Percentiles rank a stretch among this genome's conserved stretches.
These are phyloP conservation scores for Lepeophtheirus nordmannii DNA, from an alignment of 2,888 invertebrate genomes.

Conservation along the genomic window DNA sequence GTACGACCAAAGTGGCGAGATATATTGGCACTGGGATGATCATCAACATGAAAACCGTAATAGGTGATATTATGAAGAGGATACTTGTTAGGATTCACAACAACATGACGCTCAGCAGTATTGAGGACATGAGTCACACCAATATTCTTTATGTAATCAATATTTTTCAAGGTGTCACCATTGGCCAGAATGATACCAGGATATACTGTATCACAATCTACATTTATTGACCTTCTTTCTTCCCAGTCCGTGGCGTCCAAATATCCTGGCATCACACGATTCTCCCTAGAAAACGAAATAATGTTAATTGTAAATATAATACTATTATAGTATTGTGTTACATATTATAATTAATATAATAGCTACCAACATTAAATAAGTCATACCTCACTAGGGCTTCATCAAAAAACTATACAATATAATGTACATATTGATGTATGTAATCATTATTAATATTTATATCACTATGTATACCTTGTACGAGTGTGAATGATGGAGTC, in stretches of 20 bases:
- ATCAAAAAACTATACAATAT: no score
- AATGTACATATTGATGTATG: no score
- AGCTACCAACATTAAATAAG: no score
- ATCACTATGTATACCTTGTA: conserved; percentile 8
- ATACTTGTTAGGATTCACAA: conserved; percentile 22
- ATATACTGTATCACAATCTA: conserved; percentile 22
- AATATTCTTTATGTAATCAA: conserved; percentile 18
- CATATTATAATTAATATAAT: no score
- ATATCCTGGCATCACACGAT: conserved; percentile 23
- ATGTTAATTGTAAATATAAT: no score
- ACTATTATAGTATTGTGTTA: no score
- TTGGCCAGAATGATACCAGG: conserved; percentile 20
- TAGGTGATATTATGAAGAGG: conserved; percentile 13
- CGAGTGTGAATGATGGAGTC: conserved; percentile 23
- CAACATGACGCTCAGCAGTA: conserved; percentile 22
- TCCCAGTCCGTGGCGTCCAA: conserved; percentile 9
- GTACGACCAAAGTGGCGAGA: conserved; percentile 19
- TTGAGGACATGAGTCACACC: conserved; percentile 24
- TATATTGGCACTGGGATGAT: conserved; percentile 19
- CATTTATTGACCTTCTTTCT: conserved; percentile 5
- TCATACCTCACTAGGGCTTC: no score
- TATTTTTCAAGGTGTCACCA: conserved; percentile 18
- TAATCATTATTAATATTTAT: no score
- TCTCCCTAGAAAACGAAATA: not conserved
- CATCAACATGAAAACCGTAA: conserved; percentile 24